Evolutionary conservation across 2,797 vertebrate genomes (phyloP).

Genomic region (Atherinosoma microstoma): DNA sequence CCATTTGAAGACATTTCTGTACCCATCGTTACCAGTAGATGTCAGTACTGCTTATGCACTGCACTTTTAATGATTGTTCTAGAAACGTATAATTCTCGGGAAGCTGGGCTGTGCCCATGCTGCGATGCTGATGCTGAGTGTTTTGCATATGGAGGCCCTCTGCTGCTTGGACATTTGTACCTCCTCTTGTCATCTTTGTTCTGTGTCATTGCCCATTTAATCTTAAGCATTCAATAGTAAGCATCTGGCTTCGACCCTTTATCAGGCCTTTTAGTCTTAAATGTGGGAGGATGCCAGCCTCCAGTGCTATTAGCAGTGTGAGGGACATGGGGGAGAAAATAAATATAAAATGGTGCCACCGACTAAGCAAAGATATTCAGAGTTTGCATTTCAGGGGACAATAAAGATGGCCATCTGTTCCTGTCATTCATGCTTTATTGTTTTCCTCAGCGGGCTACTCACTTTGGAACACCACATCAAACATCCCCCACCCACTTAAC

Average conservation of each 20-base stretch:
- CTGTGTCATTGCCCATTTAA: constrained; percentile 68
- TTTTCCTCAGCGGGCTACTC: constrained; percentile 76
- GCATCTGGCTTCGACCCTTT: constrained; percentile 66
- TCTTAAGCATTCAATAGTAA: constrained; percentile 64
- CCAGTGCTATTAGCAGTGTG: constrained; percentile 66
- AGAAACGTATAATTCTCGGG: not conserved
- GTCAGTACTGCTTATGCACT: not conserved
- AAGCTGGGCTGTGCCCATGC: not conserved
- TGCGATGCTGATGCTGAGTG: constrained; percentile 5
- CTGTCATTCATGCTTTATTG: constrained; percentile 85
- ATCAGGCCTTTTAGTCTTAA: constrained; percentile 71
- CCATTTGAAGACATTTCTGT: not conserved
- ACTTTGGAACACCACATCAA: constrained; percentile 72
- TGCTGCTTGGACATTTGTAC: constrained; percentile 43
- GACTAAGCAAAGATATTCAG: constrained; percentile 83
- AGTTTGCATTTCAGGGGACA: constrained; percentile 86
- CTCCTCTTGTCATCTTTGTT: constrained; percentile 53
- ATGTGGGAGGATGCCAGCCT: constrained; percentile 68
- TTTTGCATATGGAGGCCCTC: constrained; percentile 20
- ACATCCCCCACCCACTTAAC: constrained; percentile 46
- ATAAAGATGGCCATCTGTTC: constrained; percentile 87
- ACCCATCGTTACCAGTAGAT: no score
- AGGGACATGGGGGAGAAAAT: constrained; percentile 72
- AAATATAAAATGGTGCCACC: constrained; percentile 80
- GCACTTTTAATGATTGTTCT: not conserved